Percentiles rank a stretch among this genome's conserved stretches.
These are phyloP conservation scores for Lutjanus argentimaculatus DNA, from an alignment of 2,797 vertebrate genomes.

Conservation along the genomic window DNA sequence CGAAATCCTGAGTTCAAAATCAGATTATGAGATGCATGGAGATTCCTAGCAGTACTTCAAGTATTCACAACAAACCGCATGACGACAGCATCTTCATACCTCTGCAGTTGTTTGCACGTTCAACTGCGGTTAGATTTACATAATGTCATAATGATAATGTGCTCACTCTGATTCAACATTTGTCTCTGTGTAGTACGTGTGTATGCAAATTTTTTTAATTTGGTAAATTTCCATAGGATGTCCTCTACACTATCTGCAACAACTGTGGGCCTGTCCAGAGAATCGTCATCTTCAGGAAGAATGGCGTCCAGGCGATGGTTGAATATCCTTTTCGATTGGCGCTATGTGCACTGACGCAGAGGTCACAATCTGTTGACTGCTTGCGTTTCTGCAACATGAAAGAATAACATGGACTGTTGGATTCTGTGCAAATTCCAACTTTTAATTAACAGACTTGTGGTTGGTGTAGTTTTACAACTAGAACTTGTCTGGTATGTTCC, in stretches of 20 bases:
- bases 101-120: background rate
- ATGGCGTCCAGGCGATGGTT: slow-evolving; percentile 98
- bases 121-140: background rate
- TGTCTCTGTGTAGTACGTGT: too few relatives aligned
- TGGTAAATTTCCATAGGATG: slow-evolving; percentile 85
- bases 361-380: background rate
- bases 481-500: too few relatives aligned
- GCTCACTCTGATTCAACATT: background rate
- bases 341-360: too few relatives aligned
- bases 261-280: slow-evolving; percentile 97
- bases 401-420: too few relatives aligned
- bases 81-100: background rate
- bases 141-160: background rate
- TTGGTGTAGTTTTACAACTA: background rate
- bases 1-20: background rate
- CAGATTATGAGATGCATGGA: background rate
- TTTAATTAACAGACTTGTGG: background rate
- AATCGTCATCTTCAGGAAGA: slow-evolving; percentile 98
- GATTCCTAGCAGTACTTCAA: background rate
- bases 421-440: background rate
- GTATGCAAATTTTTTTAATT: background rate
- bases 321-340: slow-evolving; percentile 92
- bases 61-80: background rate
- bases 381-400: too few relatives aligned
- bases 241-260: slow-evolving; percentile 97